Base-by-base conservation (phyloP, 1,140 invertebrate genomes). In the Rhopalosiphum maidis region DNA sequence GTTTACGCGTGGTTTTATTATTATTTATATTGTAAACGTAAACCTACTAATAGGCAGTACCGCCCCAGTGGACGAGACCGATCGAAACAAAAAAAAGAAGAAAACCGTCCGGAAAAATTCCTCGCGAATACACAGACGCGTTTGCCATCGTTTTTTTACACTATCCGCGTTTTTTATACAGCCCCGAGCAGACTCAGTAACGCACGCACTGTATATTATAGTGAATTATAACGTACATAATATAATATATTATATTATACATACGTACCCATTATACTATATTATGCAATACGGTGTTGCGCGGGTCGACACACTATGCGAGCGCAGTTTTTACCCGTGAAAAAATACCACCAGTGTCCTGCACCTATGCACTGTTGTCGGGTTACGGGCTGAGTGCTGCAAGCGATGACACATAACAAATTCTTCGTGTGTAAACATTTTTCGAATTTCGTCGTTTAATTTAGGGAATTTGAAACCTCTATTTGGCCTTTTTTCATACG, bases 231-330 rank as follows among this genome's bases (percentile, higher is more conserved):
- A 77, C 60, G 60, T 18, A 77, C 60, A 77, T 77, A 77, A 77
- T 77, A 6, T n/a, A 77, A 77, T 77, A n/a, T 77, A 77, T 77
- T 77, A 41, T 85, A 85, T 85, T 85, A 85, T 85, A 85, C 43
- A 83, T 21, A 9, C 6, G 18, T 11, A 37, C 82, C 37, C 9
- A 37, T 85, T 85, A 85, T 41, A 41, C 37, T 85, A 9, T 43
- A 85, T 85, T 25, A 41, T 23, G 37, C 41, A 25, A 41, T 85
- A 85, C 25, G 83, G 9, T 85, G 60, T 77, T 77, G 60, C 60
- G 60, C 60, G 30, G 11, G 60, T 77, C 60, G 4, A 77, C 60
- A 77, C 60, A 77, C 5, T n/a, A 77, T 18, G 60, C n/a, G n/a
- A 77, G 60, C n/a, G 30, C 30, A n/a, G 60, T 77, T 77, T 60